Evolutionary conservation across 2,888 invertebrate genomes (phyloP), one percentile per base, ranked within the genome.

Genomic region (Diogma glabrata): DNA sequence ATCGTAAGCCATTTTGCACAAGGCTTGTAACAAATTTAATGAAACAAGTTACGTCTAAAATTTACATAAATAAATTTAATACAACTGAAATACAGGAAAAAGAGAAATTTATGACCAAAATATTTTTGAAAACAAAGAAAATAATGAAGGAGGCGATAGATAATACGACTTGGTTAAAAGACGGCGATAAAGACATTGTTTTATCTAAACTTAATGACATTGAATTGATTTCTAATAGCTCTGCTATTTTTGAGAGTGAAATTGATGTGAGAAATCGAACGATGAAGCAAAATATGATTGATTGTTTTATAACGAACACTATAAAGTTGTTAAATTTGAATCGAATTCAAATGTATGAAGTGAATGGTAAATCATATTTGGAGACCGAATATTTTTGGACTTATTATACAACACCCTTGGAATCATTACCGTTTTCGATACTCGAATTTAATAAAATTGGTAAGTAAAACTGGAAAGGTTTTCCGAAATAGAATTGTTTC

Each of bases 361-460:
- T 43, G 23, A 43, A 22, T 20, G 4, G 22, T 14, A 22, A 43
- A 9, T 6, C 20, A 14, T 43, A 8, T 5, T n/a, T 22, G 14
- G 43, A 43, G 23, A 43, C 12, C n/a, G n/a, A 43, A 43, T 43
- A 43, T 22, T 43, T 43, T 43, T 43, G 43, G 43, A 43, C 43
- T 14, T 43, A 43, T 5, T 22, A 22, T 14, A 14, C 16, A 10
- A 22, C 43, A 43, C 43, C 43, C n/a, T n/a, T 43, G 43, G 43
- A 43, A 43, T 22, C 20, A 22, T 22, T 23, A 10, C 22, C 43
- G n/a, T 23, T 20, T 43, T 8, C 22, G 6, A 22, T 43, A 8
- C n/a, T 22, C 14, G 43, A 43, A 43, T 7, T 43, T 4, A 43
- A 43, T 43, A 8, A 20, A 22, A n/a, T 43, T 22, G 43, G n/a